Conservation (phyloP, 2,797 vertebrate genomes). For the Neomorphus geoffroyi region DNA sequence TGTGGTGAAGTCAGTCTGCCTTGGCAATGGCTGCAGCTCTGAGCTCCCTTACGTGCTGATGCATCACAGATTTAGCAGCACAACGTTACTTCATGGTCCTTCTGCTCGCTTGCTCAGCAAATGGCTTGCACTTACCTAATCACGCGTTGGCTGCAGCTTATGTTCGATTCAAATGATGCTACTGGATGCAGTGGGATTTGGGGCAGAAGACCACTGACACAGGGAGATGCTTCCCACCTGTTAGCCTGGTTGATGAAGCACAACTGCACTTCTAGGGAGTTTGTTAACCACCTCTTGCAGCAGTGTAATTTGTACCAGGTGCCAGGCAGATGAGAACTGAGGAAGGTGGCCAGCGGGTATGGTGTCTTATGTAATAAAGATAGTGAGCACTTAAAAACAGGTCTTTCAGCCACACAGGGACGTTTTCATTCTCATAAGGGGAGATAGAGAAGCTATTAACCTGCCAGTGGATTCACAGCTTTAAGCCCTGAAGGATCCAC, state of each 20-base stretch:
- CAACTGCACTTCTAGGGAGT: neutral
- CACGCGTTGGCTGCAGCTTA: neutral
- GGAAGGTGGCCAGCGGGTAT: neutral
- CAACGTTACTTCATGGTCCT: neutral
- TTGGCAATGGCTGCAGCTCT: neutral
- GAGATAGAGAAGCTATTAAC: neutral
- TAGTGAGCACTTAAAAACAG: neutral
- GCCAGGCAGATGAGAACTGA: neutral
- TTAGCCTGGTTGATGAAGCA: neutral
- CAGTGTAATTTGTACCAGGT: neutral
- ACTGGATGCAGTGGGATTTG: neutral
- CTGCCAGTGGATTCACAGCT: neutral
- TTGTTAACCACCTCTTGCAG: neutral
- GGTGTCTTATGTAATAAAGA: neutral
- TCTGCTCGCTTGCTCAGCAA: neutral
- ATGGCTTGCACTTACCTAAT: neutral
- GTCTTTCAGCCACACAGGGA: neutral
- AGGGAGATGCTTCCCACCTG: neutral
- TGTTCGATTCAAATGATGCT: neutral
- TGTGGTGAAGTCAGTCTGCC: neutral
- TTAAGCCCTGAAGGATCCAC: neutral
- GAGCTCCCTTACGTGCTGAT: neutral
- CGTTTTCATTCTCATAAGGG: neutral
- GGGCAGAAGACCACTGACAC: neutral
- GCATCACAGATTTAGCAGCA: neutral